Evolutionary conservation across 2,797 vertebrate species (phyloP), one percentile per base, ranked within the genome.

Genomic region (Anguilla obscura): DNA sequence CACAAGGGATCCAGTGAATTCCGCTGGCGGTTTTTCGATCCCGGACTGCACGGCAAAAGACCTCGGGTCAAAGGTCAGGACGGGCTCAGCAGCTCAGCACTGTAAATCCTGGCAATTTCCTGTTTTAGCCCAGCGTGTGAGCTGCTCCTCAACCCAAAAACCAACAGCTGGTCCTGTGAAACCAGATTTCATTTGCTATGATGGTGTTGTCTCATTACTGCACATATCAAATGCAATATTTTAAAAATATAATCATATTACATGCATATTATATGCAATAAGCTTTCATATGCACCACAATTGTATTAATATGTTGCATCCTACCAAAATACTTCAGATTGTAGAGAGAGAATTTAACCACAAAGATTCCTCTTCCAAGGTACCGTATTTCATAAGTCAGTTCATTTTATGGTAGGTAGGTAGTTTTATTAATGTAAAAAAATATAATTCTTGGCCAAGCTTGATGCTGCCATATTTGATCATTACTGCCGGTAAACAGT

Each of bases 91-190:
- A 56, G 86, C 74, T 84, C 90, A 89, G 8, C 50, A 74, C 87
- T 88, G 52, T 85, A 87, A 83, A 54, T 9, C 79, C 1, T 84
- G 86, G 69, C 74, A 85, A 90, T 89, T 88, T 92, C 89, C 40
- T 88, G 87, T 89, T 76, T 80, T 69, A 85, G 63, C 71, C 33
- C 40, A 18, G 36, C 18, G 33, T 50, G n/a, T 54, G 71, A 85
- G 74, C 33, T 4, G 33, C 33, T 76, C 14, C 30, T 76, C 33
- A 76, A 36, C 16, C 30, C 33, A 14, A 76, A 76, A 33, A 58
- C 69, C 69, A 74, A 36, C 33, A 76, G 69, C 69, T 71, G 69
- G 69, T 33, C 30, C 69, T 71, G n/a, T 14, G 27, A 71, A 71
- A 33, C 7, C 69, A 71, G 8, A 71, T 30, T 71, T 33, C 9